Conservation (phyloP, 2,888 invertebrate species). For the Holacanthella duospinosa region DNA sequence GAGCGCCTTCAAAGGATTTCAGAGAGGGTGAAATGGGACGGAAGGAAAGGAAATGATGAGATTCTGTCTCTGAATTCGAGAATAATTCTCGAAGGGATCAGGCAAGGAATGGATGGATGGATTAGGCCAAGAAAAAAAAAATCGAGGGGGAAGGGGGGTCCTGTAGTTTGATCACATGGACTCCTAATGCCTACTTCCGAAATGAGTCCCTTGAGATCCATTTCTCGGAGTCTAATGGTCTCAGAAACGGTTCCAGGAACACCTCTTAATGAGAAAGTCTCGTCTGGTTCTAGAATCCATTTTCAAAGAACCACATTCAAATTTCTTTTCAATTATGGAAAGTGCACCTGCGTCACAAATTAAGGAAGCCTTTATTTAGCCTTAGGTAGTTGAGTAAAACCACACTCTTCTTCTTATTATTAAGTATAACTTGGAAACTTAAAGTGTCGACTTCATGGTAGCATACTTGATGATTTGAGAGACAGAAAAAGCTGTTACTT, state of each 20-base stretch:
- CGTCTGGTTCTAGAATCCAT: neutral
- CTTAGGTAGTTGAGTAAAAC: no score
- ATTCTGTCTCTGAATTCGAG: neutral
- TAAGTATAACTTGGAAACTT: no score
- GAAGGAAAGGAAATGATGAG: constrained; percentile 2
- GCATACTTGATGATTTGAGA: no score
- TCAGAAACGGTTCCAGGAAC: neutral
- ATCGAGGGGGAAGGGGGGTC: neutral
- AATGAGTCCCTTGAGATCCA: constrained; percentile 2
- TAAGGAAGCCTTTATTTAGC: no score
- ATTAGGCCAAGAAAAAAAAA: neutral
- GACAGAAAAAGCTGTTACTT: no score
- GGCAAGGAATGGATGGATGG: neutral
- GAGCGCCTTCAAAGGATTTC: neutral
- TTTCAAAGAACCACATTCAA: neutral
- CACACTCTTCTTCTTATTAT: no score
- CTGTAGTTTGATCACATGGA: neutral
- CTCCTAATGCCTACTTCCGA: neutral
- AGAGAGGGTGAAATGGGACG: neutral
- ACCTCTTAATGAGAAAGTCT: neutral
- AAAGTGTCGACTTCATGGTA: no score
- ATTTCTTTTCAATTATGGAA: neutral
- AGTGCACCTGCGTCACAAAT: constrained; percentile 2
- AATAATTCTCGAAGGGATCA: neutral
- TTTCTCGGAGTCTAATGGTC: neutral